Base-by-base conservation (phyloP, 2,888 invertebrate species). In the Ophioninae sp. region DNA sequence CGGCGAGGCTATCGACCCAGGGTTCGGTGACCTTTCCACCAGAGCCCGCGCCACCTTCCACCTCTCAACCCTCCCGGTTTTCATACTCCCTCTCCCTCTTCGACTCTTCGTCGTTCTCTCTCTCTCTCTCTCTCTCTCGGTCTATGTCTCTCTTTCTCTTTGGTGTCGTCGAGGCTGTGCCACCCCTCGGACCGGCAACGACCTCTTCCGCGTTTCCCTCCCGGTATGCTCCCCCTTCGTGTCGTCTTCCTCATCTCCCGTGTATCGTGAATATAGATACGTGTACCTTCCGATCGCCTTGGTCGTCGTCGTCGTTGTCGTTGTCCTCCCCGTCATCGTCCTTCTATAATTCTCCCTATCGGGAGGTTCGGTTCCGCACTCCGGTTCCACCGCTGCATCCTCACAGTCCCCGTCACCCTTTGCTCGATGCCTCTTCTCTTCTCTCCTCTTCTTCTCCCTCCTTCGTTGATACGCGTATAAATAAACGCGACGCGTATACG, bases 1-100 rank as follows among this genome's bases (percentile, higher is more conserved):
- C 87, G 81, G 87, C 84, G 87, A 87, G 91, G 91, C 86, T 91
- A 91, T 91, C 91, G 91, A 91, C 91, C 91, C 89, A 70, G 89
- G 87, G 91, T 89, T 91, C 91, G 87, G 86, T 89, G 90, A 91
- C 90, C 91, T 89, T 89, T 89, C 89, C 84, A 85, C 87, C 86
- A 77, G 79, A 79, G 79, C 69, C 69, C 86, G 87, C 87, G 88
- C 89, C 88, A 87, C 88, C 88, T 83, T 87, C 88, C 86, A 88
- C 86, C 85, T 81, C 86, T 84, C 85, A 82, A 83, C 85, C 84
- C 85, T 86, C 77, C 81, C 50, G 37, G 50, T 67, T 74, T 74
- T 75, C 62, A 44, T 69, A 69, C 57, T 65, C 56, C 69, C 70
- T 56, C 69, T 44, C 72, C 44, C 86, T 87, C 87, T 85, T 30